Conservation (phyloP, 2,113 vertebrate species). For the Arizona elegans region DNA sequence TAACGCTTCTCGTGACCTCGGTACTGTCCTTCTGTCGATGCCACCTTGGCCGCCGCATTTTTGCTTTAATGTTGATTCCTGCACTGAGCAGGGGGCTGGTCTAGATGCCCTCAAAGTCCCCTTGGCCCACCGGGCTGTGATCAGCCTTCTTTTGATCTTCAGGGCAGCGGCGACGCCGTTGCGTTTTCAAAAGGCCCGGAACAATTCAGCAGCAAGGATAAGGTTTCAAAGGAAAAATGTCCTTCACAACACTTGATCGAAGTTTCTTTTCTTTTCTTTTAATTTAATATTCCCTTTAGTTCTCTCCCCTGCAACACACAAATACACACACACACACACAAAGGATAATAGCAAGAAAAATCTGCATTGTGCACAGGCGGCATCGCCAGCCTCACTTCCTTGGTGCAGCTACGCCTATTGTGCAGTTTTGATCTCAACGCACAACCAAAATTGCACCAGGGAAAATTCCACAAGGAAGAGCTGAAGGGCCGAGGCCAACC, state of each 20-base stretch:
- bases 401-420: conserved; percentile 21
- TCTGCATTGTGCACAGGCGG: not conserved
- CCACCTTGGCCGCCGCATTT: no score
- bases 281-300: conserved; percentile 32
- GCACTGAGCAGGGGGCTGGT: not conserved
- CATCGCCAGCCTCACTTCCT: conserved; percentile 17
- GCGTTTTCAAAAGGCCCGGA: conserved; percentile 22
- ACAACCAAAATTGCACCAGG: not conserved
- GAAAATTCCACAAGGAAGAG: conserved; percentile 23
- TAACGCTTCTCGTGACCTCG: no score
- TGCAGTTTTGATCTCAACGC: not conserved
- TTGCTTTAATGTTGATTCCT: not conserved
- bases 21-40: no score
- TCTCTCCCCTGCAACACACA: not conserved
- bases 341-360: conserved; percentile 34
- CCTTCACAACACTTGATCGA: conserved; percentile 51
- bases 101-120: not conserved
- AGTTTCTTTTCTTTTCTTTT: conserved; percentile 48
- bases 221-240: conserved; percentile 11
- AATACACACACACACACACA: not conserved
- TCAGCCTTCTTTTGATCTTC: not conserved
- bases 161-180: not conserved
- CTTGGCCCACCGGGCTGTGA: not conserved
- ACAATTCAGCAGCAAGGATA: conserved; percentile 20
- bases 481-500: not conserved